Evolutionary conservation across 2,113 vertebrate genomes (phyloP).

Genomic region (Vireo altiloquus): DNA sequence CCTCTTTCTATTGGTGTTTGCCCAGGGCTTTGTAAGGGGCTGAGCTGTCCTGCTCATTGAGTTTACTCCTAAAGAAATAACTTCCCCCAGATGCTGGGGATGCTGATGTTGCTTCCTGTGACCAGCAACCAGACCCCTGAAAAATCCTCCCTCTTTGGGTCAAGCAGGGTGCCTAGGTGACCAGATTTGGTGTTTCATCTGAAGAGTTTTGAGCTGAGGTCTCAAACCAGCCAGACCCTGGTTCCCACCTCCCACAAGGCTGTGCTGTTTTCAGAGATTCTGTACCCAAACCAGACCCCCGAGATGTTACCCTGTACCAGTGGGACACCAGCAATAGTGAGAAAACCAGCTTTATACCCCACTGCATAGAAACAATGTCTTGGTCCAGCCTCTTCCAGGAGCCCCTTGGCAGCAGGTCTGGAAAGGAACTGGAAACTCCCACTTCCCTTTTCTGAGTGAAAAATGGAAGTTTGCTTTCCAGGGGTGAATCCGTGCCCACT

Average conservation of each 20-base stretch:
- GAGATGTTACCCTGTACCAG: background rate
- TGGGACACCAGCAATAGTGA: background rate
- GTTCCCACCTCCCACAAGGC: no score
- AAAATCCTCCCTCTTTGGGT: background rate
- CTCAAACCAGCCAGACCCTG: background rate
- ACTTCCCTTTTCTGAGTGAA: background rate
- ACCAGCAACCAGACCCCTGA: background rate
- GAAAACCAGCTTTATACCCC: background rate
- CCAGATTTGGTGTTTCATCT: background rate
- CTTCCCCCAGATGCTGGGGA: no score
- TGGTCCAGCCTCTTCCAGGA: background rate
- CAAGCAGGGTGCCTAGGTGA: background rate
- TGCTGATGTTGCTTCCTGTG: background rate
- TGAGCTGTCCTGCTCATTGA: background rate
- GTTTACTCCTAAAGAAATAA: background rate
- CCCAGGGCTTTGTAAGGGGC: background rate
- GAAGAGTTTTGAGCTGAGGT: background rate
- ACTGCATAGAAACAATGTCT: background rate
- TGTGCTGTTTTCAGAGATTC: background rate
- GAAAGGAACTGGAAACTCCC: background rate
- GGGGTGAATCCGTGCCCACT: background rate
- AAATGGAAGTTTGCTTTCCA: background rate
- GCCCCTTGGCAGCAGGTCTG: background rate
- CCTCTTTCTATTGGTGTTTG: background rate
- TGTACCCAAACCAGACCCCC: accelerated